A percentile compares a stretch with the other conserved stretches of the same genome.
Conservation (phyloP, 2,888 invertebrate species). For the Rutpela maculata region DNA sequence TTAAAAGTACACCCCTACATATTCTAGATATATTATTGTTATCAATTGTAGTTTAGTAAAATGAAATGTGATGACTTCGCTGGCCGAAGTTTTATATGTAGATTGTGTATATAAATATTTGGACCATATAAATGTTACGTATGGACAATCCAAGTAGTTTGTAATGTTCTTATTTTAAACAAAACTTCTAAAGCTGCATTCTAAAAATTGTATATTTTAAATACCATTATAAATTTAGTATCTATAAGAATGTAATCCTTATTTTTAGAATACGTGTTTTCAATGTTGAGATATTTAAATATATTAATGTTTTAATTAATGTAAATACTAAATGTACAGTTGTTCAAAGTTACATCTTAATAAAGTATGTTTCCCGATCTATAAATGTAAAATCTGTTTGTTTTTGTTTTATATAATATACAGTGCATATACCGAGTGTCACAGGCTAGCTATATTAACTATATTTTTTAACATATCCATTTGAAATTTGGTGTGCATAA, state of each 20-base stretch:
- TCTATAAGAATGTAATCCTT: constrained; percentile 33
- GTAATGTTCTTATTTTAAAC: constrained; percentile 50
- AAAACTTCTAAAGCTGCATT: constrained; percentile 60
- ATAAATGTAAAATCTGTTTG: neutral
- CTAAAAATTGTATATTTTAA: constrained; percentile 62
- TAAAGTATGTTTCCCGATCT: constrained; percentile 23
- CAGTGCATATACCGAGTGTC: no score
- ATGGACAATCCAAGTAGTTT: constrained; percentile 48
- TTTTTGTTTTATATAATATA: neutral
- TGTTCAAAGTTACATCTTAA: constrained; percentile 22
- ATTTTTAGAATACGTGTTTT: constrained; percentile 42
- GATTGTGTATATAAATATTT: constrained; percentile 44
- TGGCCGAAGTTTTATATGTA: constrained; percentile 48
- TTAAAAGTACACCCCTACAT: constrained; percentile 34
- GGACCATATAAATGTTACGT: constrained; percentile 46
- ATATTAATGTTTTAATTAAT: constrained; percentile 29
- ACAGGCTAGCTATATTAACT: no score
- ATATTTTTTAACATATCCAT: no score
- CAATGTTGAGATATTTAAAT: constrained; percentile 25
- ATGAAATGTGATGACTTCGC: constrained; percentile 45
- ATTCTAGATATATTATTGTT: constrained; percentile 27
- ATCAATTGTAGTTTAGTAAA: constrained; percentile 30
- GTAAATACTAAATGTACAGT: constrained; percentile 34
- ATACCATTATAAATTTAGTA: constrained; percentile 44
- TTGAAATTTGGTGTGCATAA: no score